These are phyloP conservation scores for Prosapia bicincta DNA, from an alignment of 2,888 invertebrate genomes.

Conservation along the genomic window DNA sequence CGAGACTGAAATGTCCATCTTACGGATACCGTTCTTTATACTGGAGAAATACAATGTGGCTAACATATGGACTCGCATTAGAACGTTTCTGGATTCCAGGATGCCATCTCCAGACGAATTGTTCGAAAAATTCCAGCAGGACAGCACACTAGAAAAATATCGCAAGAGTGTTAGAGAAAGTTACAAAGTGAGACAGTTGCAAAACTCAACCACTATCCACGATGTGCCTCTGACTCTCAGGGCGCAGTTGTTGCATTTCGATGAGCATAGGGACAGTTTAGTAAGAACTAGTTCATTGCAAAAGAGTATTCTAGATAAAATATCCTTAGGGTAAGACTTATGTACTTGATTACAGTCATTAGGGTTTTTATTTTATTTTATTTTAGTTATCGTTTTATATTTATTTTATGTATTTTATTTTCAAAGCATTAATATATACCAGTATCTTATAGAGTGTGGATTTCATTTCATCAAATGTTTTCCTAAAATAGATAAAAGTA, in stretches of 20 bases:
- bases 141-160: background rate
- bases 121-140: constrained; percentile 9
- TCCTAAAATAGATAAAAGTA: too few species aligned
- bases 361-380: too few species aligned
- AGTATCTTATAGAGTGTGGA: too few species aligned
- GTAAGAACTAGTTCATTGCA: too few species aligned
- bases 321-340: too few species aligned
- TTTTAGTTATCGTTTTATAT: too few species aligned
- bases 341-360: too few species aligned
- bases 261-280: too few species aligned
- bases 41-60: constrained; percentile 60
- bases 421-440: too few species aligned
- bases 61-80: constrained; percentile 63
- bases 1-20: constrained; percentile 58
- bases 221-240: constrained; percentile 4
- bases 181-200: background rate
- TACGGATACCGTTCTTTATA: constrained; percentile 68
- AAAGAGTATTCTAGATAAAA: too few species aligned
- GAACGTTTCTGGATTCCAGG: constrained; percentile 56
- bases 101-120: constrained; percentile 51
- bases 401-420: too few species aligned
- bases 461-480: too few species aligned
- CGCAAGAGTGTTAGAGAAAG: background rate
- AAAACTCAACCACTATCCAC: constrained; percentile 15
- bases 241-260: background rate